Evolutionary conservation across 2,888 invertebrate genomes (phyloP), one percentile per base, ranked within the genome.

Genomic region (Myopa tessellatipennis): DNA sequence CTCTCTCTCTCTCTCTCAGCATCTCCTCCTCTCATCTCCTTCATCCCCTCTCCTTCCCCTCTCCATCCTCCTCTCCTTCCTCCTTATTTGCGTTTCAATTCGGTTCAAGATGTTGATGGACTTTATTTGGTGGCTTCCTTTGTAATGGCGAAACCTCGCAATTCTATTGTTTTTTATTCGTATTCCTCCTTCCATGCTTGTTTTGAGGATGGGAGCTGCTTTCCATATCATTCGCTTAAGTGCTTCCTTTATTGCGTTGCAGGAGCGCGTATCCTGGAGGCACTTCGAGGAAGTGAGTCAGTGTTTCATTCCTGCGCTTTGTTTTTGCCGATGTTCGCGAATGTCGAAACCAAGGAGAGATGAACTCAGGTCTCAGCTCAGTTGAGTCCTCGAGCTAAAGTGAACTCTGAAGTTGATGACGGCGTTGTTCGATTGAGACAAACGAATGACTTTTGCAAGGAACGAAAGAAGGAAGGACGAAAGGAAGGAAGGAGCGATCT

Each of bases 191-290:
- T 36, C 40, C 40, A n/a, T 12, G 5, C 5, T 38, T 14, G 0
- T 65, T 38, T 65, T 40, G 40, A 5, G 16, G 26, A 34, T 40
- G 67, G 14, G 10, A n/a, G 58, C n/a, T 40, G 71, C 71, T 60
- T 40, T 60, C 38, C 71, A 38, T 60, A 71, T 71, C 60, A 71
- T 71, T 71, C 71, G 71, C 71, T 58, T 60, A 71, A 71, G 58
- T 71, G 71, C 60, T 71, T 71, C 58, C 16, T 60, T 71, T 40
- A 50, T 71, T 71, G 58, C 55, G 55, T 55, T 45, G 45, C 10
- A 45, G 45, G 45, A 6, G 45, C 6, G 45, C 45, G 45, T 1
- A 2, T 55, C n/a, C 10, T 12, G 14, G 55, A 55, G 16, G 55
- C 16, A 55, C 16, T 4, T 10, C 2, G 10, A 10, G 55, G 4